Evolutionary conservation across 1,140 invertebrate genomes (phyloP).

Genomic region (Diabrotica virgifera): DNA sequence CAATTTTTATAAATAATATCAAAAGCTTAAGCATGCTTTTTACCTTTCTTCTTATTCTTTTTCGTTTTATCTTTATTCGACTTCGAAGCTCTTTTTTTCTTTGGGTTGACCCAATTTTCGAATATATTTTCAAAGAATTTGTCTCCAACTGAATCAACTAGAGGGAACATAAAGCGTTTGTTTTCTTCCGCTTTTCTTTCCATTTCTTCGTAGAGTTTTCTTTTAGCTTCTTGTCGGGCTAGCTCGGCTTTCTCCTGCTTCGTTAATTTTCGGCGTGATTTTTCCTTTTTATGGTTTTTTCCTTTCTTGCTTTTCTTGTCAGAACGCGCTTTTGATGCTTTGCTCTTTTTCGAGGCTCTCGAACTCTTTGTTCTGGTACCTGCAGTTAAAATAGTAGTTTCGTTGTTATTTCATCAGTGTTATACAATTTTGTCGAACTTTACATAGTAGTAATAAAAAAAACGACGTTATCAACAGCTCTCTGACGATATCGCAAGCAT

Average conservation of each 20-base stretch:
- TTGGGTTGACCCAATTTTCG: constrained; percentile 30
- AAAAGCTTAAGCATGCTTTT: not conserved
- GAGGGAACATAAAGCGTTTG: constrained; percentile 34
- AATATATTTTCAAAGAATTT: constrained; percentile 34
- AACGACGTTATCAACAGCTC: no score
- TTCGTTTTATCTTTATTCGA: constrained; percentile 13
- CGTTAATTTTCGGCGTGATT: constrained; percentile 5
- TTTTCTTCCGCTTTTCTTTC: constrained; percentile 24
- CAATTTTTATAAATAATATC: no score
- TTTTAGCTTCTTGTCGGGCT: constrained; percentile 22
- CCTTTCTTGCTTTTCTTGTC: constrained; percentile 17
- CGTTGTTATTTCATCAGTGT: not conserved
- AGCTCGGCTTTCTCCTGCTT: constrained; percentile 28
- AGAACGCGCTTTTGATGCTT: constrained; percentile 12
- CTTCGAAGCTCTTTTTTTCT: constrained; percentile 17
- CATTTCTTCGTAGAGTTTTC: constrained; percentile 21
- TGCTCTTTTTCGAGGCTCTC: constrained; percentile 10
- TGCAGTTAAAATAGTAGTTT: not conserved
- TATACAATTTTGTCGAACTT: no score
- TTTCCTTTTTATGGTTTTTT: constrained; percentile 19
- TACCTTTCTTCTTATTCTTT: constrained; percentile 19
- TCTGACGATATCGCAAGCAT: no score
- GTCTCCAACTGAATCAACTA: constrained; percentile 34
- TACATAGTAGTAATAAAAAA: no score
- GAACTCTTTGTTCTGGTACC: not conserved